Evolutionary conservation across 2,888 invertebrate species (phyloP), one percentile per base, ranked within the genome.

Genomic region (Pseudococcus jackbeardsleyi): DNA sequence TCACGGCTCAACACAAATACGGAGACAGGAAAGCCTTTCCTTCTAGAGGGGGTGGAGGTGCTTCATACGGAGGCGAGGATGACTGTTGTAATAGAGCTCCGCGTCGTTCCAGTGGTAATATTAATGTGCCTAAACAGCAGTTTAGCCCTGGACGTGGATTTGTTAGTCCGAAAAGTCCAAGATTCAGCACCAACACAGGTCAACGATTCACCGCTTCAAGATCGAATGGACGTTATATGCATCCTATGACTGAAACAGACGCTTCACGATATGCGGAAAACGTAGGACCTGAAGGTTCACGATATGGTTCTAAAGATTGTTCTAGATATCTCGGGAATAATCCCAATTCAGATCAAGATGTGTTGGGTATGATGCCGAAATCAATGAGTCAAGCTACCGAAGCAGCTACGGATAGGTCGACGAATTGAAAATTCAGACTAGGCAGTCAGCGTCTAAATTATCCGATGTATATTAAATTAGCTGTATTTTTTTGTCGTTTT

Each of bases 241-340:
- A 79, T 46, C n/a, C 79, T 2, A 46, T 79, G 39, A 19, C 0
- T 9, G 79, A 46, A n/a, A 1, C 46, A 46, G 79, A 79, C 1
- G 19, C 39, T 17, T 42, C 46, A 7, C 42, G 46, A 46, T 79
- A 79, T 11, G 6, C 39, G 11, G 79, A 79, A 6, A 72, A 26
- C 7, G 19, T 46, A 19, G 79, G 42, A 1, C 79, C 79, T 15
- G 79, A 79, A 6, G 79, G 79, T 79, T 79, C 79, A 15, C 79
- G 79, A 7, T 79, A 79, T 11, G 46, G 46, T 79, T 46, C 79
- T 22, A 79, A 79, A 46, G 79, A 79, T 19, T 79, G 79, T 79
- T 79, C 79, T 1, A 79, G 79, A 46, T 79, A 79, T 46, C 2
- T 33, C 17, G 77, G 42, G 1, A 79, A 79, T 46, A 79, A 11